A percentile compares a stretch with the other conserved stretches of the same genome.
Conservation (phyloP, 2,113 vertebrate species). For the Lepidothrix coronata region DNA sequence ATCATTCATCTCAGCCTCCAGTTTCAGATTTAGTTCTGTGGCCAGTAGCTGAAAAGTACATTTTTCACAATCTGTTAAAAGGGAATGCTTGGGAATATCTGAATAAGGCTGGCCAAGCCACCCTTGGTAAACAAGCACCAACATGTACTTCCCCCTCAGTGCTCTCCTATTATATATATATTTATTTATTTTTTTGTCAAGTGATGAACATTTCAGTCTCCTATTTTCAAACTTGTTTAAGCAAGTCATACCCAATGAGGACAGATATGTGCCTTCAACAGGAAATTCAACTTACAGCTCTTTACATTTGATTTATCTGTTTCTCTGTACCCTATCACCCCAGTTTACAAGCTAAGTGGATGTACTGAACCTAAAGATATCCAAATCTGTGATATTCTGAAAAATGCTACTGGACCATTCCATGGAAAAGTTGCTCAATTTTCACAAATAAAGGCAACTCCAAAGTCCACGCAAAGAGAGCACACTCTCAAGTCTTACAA, state of each 20-base stretch:
- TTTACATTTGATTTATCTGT: background rate
- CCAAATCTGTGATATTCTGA: background rate
- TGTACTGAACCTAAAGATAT: background rate
- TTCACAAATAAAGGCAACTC: background rate
- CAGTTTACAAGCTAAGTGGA: background rate
- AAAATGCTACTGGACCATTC: background rate
- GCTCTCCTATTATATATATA: background rate
- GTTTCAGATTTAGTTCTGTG: slow-evolving; percentile 11
- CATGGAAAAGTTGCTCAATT: background rate
- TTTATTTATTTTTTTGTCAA: slow-evolving; percentile 2
- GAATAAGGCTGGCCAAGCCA: slow-evolving; percentile 21
- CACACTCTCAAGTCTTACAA: background rate
- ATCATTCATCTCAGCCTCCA: slow-evolving; percentile 12
- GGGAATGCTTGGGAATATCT: slow-evolving; percentile 42
- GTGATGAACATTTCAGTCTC: slow-evolving; percentile 22
- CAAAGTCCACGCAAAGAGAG: background rate
- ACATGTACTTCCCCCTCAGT: background rate
- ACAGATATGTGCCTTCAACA: background rate
- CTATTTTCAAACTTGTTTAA: slow-evolving; percentile 56
- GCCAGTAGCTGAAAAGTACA: background rate
- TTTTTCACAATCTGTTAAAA: slow-evolving; percentile 30
- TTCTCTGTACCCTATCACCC: background rate
- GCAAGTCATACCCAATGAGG: slow-evolving; percentile 20
- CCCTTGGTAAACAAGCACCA: slow-evolving; percentile 38
- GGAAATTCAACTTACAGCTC: background rate